A percentile compares a stretch with the other conserved stretches of the same genome.
Conservation (phyloP, 2,113 vertebrate genomes). For the Sardina pilchardus region DNA sequence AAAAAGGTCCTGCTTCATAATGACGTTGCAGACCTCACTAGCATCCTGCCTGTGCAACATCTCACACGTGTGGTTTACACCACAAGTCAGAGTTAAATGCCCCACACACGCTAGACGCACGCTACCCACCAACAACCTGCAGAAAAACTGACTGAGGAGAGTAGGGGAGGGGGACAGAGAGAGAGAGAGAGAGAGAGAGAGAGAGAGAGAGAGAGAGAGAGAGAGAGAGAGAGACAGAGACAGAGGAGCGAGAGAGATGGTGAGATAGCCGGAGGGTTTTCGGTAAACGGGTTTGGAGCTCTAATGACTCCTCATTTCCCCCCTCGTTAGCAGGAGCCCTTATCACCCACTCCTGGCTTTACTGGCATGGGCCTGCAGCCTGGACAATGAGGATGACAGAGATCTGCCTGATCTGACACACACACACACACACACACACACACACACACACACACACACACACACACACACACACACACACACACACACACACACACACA, state of each 20-base stretch:
- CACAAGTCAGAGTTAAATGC: not conserved
- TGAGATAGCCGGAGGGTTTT: not conserved
- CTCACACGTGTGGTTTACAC: not conserved
- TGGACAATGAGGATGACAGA: not conserved
- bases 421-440: not conserved
- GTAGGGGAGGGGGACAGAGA: not conserved
- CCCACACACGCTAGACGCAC: not conserved
- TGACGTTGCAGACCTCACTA: not conserved
- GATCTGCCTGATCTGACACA: not conserved
- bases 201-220: not conserved
- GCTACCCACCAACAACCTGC: not conserved
- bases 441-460: not conserved
- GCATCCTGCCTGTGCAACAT: constrained; percentile 32
- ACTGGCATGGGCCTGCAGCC: constrained; percentile 20
- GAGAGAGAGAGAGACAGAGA: not conserved
- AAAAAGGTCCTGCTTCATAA: not conserved
- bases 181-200: not conserved
- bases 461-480: not conserved
- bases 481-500: not conserved
- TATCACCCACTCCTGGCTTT: constrained; percentile 44
- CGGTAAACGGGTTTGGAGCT: not conserved
- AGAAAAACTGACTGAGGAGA: not conserved
- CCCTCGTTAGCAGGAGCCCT: constrained; percentile 19
- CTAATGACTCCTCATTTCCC: constrained; percentile 24
- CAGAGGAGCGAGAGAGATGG: not conserved